Base-by-base conservation (phyloP, 2,797 vertebrate species). In the Thaleichthys pacificus region DNA sequence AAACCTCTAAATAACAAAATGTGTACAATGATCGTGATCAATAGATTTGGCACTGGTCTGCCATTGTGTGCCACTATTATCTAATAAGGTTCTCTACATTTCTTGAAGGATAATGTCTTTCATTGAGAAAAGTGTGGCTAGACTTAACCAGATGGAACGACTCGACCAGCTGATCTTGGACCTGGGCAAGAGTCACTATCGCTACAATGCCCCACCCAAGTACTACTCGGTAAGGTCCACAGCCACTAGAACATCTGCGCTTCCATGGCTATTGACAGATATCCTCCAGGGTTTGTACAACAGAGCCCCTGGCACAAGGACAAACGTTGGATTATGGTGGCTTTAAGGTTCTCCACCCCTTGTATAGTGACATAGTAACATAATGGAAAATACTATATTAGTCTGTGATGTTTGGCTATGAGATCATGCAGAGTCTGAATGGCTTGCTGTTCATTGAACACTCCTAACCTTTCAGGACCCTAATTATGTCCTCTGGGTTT, bases 61-160 rank as follows among this genome's bases (percentile, higher is more conserved):
- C n/a, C 2, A 9, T n/a, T 64, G 62, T 19, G 38, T 66, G 38
- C 22, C 64, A 49, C 38, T 22, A 21, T 24, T 47, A 66, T 21
- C 15, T 42, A n/a, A 22, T 15, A 66, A 14, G 19, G 64, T 66
- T 42, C 3, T 32, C 26, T 28, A 9, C 9, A 19, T 61, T 21
- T 70, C 57, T 65, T 68, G 15, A 72, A 89, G 88, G 38, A 84
- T 88, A 12, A 84, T 89, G 82, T 89, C 86, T 2, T 83, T 89
- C 80, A 83, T 89, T 4, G 87, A 89, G 86, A 89, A 89, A 57
- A 86, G 77, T 0, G 85, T 89, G 12, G 80, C 86, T 0, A 70
- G 88, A n/a, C 68, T 89, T 0, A 65, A 77, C 4, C 74, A 89
- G 51, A 67, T 68, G 2, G 71, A 79, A 6, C 77, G 66, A 2